Conservation (phyloP, 2,888 invertebrate genomes). For the Ethmia dodecea region DNA sequence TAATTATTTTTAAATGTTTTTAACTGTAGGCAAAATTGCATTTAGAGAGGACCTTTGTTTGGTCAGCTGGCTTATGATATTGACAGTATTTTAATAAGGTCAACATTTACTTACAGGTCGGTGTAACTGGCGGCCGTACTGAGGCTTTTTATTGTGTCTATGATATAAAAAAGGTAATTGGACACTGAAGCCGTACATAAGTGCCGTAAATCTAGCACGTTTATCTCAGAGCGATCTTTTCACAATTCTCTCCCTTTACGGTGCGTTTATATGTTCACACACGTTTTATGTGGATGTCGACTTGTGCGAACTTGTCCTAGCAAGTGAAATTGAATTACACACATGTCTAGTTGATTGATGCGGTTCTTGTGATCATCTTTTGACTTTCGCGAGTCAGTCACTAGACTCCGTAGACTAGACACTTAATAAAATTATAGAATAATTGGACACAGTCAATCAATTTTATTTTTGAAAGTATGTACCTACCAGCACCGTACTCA, state of each 20-base stretch:
- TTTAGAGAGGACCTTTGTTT: too few species aligned
- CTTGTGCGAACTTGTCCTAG: constrained; percentile 1
- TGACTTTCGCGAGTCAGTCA: constrained; percentile 4
- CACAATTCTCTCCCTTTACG: constrained; percentile 29
- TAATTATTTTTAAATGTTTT: too few species aligned
- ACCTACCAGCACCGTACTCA: too few species aligned
- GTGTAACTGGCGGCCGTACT: constrained; percentile 2
- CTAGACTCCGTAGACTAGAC: too few species aligned
- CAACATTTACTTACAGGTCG: constrained; percentile 1
- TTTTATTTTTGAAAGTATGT: too few species aligned
- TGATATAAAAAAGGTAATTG: constrained; percentile 45
- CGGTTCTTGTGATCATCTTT: constrained; percentile 4
- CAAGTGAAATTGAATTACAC: constrained; percentile 11
- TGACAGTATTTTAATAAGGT: too few species aligned
- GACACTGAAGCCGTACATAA: constrained; percentile 28
- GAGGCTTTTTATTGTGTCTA: constrained; percentile 25
- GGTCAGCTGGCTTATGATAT: too few species aligned
- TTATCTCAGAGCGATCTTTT: constrained; percentile 35
- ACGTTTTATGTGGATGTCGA: constrained; percentile 12
- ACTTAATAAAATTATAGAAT: too few species aligned
- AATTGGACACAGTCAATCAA: too few species aligned
- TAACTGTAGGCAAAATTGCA: too few species aligned
- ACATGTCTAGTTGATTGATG: constrained; percentile 6
- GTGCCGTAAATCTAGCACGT: constrained; percentile 39
- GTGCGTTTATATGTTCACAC: constrained; percentile 22